Evolutionary conservation across 2,113 vertebrate species (phyloP).

Genomic region (Geococcyx californianus): DNA sequence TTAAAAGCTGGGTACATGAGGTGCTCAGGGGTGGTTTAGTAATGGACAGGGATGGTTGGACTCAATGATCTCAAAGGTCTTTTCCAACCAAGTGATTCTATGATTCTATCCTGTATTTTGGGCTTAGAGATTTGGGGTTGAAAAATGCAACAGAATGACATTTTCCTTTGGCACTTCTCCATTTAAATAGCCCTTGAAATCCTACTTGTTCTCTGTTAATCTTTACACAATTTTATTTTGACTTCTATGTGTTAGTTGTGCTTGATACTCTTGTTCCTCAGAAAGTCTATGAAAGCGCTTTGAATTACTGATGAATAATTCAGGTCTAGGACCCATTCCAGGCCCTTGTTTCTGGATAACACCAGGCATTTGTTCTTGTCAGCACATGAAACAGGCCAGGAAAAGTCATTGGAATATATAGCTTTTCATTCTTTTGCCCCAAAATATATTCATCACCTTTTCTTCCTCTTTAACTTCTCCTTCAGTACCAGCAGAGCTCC

Average conservation of each 20-base stretch:
- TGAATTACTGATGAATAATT: slow-evolving; percentile 11
- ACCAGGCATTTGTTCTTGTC: not conserved
- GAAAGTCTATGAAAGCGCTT: not conserved
- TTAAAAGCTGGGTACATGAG: no score
- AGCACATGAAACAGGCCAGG: not conserved
- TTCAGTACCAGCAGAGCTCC: not conserved
- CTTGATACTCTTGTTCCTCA: not conserved
- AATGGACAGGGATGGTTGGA: no score
- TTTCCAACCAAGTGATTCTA: no score
- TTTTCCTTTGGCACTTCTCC: not conserved
- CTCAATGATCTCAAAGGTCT: no score
- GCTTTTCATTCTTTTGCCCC: not conserved
- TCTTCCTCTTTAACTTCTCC: not conserved
- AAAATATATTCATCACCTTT: not conserved
- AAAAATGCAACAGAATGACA: not conserved
- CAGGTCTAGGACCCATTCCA: not conserved
- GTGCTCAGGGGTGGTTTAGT: no score
- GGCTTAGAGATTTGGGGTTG: not conserved
- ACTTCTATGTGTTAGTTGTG: not conserved
- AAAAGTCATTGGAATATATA: not conserved
- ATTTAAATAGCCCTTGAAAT: not conserved
- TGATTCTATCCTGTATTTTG: not conserved
- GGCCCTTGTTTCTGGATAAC: not conserved
- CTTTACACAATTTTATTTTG: not conserved
- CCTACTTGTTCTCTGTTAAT: not conserved